Evolutionary conservation across 2,113 vertebrate species (phyloP), one percentile per base, ranked within the genome.

Genomic region (Erythrolamprus reginae): DNA sequence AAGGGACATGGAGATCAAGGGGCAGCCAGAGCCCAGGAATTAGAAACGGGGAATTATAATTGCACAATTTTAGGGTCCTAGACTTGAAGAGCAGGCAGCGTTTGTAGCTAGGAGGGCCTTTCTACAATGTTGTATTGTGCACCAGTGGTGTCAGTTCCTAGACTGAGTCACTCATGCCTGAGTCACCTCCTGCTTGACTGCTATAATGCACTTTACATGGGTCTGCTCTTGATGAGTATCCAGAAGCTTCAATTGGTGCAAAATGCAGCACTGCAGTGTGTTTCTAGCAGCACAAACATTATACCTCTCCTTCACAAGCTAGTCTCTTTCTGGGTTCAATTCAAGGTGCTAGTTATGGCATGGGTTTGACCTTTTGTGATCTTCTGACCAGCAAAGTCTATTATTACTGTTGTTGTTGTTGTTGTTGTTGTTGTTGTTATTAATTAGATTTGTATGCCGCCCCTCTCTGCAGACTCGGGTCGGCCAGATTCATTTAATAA

Each of bases 1-100:
- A 91, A 91, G 88, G 48, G 51, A 85, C 83, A 24, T 47, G 5
- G 52, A 87, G 88, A 89, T 83, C 61, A 92, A 92, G 84, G 65
- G 53, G 12, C 24, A 82, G 65, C 33, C 65, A 21, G 48, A 84
- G 42, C 61, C 70, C 42, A 33, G 45, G 86, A 61, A 83, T 87
- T 48, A 28, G 45, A 51, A 38, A 48, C 12, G 47, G 86, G 90
- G 70, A 28, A 52, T 77, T 77, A 77, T 38, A 38, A 77, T 42
- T 38, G 70, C 2, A 77, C 28, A 65, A 65, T 65, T n/a, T 65
- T n/a, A 28, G 61, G 61, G 12, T n/a, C 61, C 61, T 65, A 65
- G 61, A 65, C 12, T 33, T 2, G 28, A 65, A 65, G 58, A 65
- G 61, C 28, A 65, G 28, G 28, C 61, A 65, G 28, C 61, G 15